Evolutionary conservation across 2,113 vertebrate genomes (phyloP).

Genomic region (Ophiodon elongatus): DNA sequence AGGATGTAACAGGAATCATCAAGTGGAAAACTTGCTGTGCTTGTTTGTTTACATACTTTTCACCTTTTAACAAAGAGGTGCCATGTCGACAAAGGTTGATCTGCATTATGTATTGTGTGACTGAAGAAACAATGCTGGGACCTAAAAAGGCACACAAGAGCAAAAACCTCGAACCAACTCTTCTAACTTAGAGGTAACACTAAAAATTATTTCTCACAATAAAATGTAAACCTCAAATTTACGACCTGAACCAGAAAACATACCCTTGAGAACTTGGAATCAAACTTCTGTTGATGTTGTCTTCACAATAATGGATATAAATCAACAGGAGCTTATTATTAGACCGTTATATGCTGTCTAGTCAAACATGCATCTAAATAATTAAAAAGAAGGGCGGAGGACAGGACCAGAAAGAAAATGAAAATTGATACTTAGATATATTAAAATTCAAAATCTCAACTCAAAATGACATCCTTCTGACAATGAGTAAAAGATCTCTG

Average conservation of each 20-base stretch:
- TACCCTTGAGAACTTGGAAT: neutral
- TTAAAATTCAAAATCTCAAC: neutral
- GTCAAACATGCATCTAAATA: neutral
- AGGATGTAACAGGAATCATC: neutral
- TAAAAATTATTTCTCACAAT: neutral
- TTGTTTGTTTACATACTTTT: slow-evolving; percentile 18
- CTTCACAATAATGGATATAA: neutral
- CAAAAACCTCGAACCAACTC: neutral
- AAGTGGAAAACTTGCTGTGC: slow-evolving; percentile 11
- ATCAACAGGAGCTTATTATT: neutral
- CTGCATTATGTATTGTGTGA: neutral
- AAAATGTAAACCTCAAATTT: neutral
- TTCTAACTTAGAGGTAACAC: neutral
- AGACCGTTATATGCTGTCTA: neutral
- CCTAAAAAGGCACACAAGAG: neutral
- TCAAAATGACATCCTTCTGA: neutral
- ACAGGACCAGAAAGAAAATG: neutral
- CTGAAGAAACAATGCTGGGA: neutral
- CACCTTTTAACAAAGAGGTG: neutral
- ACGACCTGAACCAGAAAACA: neutral
- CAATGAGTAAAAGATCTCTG: neutral
- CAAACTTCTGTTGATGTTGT: neutral
- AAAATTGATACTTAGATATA: neutral
- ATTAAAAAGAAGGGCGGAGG: neutral
- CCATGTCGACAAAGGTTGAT: neutral